Evolutionary conservation across 2,888 invertebrate genomes (phyloP).

Genomic region (Nemapogon koenigi): DNA sequence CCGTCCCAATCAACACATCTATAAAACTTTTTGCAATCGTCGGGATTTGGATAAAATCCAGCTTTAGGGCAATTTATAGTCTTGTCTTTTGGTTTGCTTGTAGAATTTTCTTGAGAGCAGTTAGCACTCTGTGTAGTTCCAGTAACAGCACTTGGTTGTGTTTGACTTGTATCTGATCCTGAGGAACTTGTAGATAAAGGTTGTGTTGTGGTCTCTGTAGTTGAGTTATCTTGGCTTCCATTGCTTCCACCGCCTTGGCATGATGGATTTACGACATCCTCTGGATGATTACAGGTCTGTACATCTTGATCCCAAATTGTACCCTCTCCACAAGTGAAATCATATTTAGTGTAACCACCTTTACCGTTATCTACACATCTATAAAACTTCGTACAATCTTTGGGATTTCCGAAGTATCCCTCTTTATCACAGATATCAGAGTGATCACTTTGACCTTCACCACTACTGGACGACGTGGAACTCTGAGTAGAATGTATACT

Average conservation of each 20-base stretch:
- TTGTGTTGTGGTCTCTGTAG: conserved; percentile 13
- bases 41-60: conserved; percentile 67
- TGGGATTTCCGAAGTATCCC: conserved; percentile 69
- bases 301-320: conserved; percentile 74
- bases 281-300: conserved; percentile 47
- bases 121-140: conserved; percentile 23
- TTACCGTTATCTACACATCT: conserved; percentile 60
- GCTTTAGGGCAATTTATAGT: conserved; percentile 57
- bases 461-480: neutral
- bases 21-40: conserved; percentile 70
- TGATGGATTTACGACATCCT: conserved; percentile 40
- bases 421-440: conserved; percentile 36
- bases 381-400: conserved; percentile 71
- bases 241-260: conserved; percentile 27
- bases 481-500: neutral
- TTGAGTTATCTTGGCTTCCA: conserved; percentile 4
- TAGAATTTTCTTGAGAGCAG: conserved; percentile 27
- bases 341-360: conserved; percentile 41
- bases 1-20: conserved; percentile 70
- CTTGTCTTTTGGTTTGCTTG: conserved; percentile 29
- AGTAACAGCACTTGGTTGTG: conserved; percentile 19
- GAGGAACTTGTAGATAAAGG: conserved; percentile 14
- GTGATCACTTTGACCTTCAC: neutral
- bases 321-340: conserved; percentile 61
- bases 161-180: conserved; percentile 14